Conservation (phyloP, 2,113 vertebrate genomes). For the Callipepla californica region DNA sequence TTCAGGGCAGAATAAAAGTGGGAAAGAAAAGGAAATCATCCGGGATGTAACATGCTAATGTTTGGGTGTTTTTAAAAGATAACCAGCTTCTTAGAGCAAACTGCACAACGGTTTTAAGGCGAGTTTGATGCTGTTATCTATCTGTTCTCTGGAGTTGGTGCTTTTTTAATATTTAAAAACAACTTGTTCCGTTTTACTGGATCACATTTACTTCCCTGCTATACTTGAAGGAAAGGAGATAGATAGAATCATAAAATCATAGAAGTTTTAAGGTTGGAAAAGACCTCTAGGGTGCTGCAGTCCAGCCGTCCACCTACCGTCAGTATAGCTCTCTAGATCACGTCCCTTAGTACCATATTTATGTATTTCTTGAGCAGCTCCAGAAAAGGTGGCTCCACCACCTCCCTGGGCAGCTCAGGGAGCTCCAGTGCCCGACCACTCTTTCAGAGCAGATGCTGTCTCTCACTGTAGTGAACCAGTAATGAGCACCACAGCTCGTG, state of each 20-base stretch:
- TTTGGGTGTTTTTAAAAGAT: conserved; percentile 1
- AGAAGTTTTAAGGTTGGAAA: no score
- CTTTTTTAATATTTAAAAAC: conserved; percentile 41
- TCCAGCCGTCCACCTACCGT: no score
- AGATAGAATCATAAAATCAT: no score
- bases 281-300: no score
- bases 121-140: neutral
- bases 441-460: neutral
- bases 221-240: neutral
- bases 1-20: neutral
- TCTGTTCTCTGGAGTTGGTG: conserved; percentile 1
- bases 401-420: no score
- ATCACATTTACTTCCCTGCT: conserved; percentile 10
- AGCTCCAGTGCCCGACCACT: no score
- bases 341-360: no score
- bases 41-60: neutral
- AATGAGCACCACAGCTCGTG: neutral
- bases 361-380: no score
- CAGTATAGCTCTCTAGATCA: no score
- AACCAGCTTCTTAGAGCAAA: neutral
- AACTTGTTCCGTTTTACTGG: conserved; percentile 34
- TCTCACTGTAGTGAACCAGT: neutral
- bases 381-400: no score
- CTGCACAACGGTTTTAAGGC: neutral
- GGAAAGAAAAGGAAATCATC: conserved; percentile 23